These are phyloP conservation scores for Psittacula derbiana DNA, from an alignment of 2,797 vertebrate species.

Conservation along the genomic window DNA sequence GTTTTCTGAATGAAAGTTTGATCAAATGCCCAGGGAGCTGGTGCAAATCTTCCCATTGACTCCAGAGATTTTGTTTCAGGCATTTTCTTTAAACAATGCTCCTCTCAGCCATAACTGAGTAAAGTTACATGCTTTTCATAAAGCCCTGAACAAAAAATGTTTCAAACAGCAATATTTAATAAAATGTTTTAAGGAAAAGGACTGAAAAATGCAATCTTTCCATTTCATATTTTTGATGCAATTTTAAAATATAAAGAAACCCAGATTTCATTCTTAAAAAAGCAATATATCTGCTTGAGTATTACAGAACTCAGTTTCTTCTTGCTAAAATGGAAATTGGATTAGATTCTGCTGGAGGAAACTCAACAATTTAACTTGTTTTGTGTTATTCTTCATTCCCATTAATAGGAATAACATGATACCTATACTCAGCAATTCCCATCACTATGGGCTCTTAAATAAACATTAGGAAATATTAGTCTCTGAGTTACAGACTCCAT, in stretches of 20 bases:
- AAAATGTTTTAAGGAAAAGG: neutral
- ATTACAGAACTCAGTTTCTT: neutral
- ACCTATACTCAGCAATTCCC: conserved; percentile 4
- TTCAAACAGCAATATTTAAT: neutral
- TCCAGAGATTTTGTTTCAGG: conserved; percentile 5
- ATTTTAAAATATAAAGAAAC: neutral
- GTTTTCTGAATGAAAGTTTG: conserved; percentile 49
- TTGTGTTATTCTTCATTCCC: conserved; percentile 20
- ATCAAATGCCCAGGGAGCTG: neutral
- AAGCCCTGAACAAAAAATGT: neutral
- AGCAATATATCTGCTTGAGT: neutral
- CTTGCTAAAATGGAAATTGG: conserved; percentile 63
- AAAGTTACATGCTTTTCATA: neutral
- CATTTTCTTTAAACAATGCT: conserved; percentile 4
- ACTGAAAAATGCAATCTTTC: neutral
- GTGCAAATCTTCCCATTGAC: neutral
- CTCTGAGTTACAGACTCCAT: neutral
- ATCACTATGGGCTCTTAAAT: conserved; percentile 16
- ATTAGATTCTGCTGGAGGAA: conserved; percentile 39
- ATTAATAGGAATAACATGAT: conserved; percentile 42
- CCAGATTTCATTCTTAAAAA: neutral
- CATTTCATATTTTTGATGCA: neutral
- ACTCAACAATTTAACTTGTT: conserved; percentile 47
- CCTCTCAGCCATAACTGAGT: neutral
- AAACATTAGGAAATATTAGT: conserved; percentile 48